Evolutionary conservation across 2,113 vertebrate genomes (phyloP), one percentile per base, ranked within the genome.

Genomic region (Lycaon pictus): DNA sequence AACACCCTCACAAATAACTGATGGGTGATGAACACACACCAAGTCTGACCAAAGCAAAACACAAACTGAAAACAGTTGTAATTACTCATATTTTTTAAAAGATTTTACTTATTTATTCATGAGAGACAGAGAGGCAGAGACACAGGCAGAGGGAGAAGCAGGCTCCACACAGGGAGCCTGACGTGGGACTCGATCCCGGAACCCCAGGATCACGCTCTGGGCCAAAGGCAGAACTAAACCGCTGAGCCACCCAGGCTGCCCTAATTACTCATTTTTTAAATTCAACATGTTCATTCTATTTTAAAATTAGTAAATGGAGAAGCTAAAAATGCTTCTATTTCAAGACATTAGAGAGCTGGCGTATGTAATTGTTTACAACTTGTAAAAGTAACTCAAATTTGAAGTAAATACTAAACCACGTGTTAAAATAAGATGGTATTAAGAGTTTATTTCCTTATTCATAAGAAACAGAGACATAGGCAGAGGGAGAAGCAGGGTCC

Each of bases 21-120:
- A 98, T 98, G 98, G 98, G 98, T 98, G 98, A 99, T 98, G 98
- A 98, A 98, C 96, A 98, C 97, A 98, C 98, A 98, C 91, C 25
- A 98, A 98, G 98, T 99, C 98, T 98, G 98, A 99, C 99, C 98
- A 98, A 99, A 98, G 98, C 98, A 99, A 99, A 99, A 98, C 97
- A 99, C 97, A 98, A 98, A 98, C 97, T 98, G 97, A 98, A 98
- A 98, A 98, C 93, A 98, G 96, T 74, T 98, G 90, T 89, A 97
- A 69, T 96, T 98, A 95, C 97, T 98, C 90, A 65, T 97, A 97
- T 43, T 43, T 43, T 43, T 43, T 7, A 1, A 43, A 43, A 43
- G 6, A 43, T 43, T 43, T 43, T 43, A 43, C 43, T 43, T 43
- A 43, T 43, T 43, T 43, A 43, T 43, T 43, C 43, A 43, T 43